Base-by-base conservation (phyloP, 2,888 invertebrate genomes). In the Pristionchus exspectatus region DNA sequence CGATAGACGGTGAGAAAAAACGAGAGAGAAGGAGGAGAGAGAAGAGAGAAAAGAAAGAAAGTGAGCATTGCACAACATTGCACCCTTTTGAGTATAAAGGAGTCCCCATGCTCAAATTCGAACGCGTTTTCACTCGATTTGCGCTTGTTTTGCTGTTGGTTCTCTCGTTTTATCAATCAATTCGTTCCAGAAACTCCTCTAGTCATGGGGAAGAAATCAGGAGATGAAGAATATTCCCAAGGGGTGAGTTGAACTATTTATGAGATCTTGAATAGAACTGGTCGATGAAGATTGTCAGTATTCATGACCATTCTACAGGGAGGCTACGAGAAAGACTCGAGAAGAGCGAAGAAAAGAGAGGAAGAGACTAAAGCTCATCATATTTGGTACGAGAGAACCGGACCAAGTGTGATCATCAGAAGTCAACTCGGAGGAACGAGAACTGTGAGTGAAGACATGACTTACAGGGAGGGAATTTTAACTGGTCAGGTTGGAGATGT, bases 71-170 rank as follows among this genome's bases (percentile, higher is more conserved):
- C 74, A 74, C 74, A 74, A 74, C 74, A 74, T 74, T 74, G 74
- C 74, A 38, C 74, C 59, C 38, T 74, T 74, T 74, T 74, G 74
- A 33, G 74, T 74, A 74, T 74, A 74, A 74, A 33, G 74, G 74
- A 74, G 74, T 2, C 18, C 74, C 33, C 12, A 21, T 1, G 30
- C 38, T 18, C 74, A 30, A 74, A 74, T 33, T 74, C 74, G 74
- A 74, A 74, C 74, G 74, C 74, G 74, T 21, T 74, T 33, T 33
- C 74, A 74, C 74, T 38, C 74, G 33, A 66, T 66, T 66, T n/a
- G 27, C 27, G 24, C 74, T 74, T 74, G 30, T 30, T 74, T 74
- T 12, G 74, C 38, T 2, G 30, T 74, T 38, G 74, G 18, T 66
- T 27, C 18, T 33, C 24, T 74, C 5, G 27, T 66, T 24, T 66